These are phyloP conservation scores for Phymorhynchus buccinoides DNA, from an alignment of 1,140 invertebrate species.

Conservation along the genomic window DNA sequence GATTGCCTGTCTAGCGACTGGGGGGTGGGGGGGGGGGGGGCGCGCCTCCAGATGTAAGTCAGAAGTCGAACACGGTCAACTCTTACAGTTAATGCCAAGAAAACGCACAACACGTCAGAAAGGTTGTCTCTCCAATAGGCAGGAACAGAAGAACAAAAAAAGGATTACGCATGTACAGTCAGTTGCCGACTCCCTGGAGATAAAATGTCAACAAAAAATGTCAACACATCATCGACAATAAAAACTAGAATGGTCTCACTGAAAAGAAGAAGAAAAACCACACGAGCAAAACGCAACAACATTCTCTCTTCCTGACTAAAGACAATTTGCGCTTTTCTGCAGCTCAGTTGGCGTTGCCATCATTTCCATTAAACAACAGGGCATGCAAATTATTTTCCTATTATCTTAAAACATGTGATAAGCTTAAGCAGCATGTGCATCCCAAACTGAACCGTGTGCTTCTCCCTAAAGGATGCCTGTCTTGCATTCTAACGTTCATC, in stretches of 20 bases:
- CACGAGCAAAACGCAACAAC: background rate
- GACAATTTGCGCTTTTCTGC: background rate
- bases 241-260: background rate
- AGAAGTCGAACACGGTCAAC: background rate
- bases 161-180: background rate
- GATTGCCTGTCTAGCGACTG: background rate
- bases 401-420: background rate
- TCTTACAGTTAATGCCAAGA: background rate
- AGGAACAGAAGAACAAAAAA: background rate
- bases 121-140: background rate
- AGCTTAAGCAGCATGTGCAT: background rate
- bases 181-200: constrained; percentile 8
- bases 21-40: background rate
- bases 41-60: background rate
- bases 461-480: background rate
- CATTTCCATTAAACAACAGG: background rate
- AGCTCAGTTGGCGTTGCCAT: background rate
- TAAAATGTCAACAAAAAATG: background rate
- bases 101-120: constrained; percentile 10
- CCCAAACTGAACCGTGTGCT: background rate
- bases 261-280: background rate
- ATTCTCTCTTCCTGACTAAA: no score
- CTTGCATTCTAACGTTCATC: no score
- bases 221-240: background rate
- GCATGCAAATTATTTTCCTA: background rate